Base-by-base conservation (phyloP, 2,113 vertebrate genomes). In the Calyptommatus sinebrachiatus region DNA sequence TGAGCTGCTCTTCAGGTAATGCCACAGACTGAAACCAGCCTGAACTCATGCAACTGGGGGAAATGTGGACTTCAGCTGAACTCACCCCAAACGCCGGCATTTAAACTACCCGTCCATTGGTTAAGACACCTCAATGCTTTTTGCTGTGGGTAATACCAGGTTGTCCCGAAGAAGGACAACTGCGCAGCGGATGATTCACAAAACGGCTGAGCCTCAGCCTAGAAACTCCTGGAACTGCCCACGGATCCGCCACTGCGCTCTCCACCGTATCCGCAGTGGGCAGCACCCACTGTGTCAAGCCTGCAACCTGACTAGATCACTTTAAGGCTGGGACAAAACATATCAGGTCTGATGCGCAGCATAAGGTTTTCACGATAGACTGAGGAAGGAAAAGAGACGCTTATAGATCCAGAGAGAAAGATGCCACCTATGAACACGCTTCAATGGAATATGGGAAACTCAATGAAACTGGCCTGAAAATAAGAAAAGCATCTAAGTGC, bases 401-500 rank as follows among this genome's bases (percentile, higher is more conserved):
- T 81, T 83, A 41, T 2, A 45, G 77, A 68, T 12, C 31, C 41
- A 78, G 84, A 31, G 24, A 81, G 81, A 84, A 68, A 45, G 21
- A 62, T 46, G 31, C 41, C 35, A 69, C 80, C 53, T 6, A 78
- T n/a, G 24, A 22, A 24, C 1, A 61, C 48, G 29, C 8, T 16
- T 50, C 24, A 41, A 14, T 41, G 57, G 41, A 8, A 10, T 65
- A 21, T 9, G 7, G 22, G 1, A 14, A 10, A 14, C 48, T 50
- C 9, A 50, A 50, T 50, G 48, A 3, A 11, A 50, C 48, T 70
- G 1, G 12, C 2, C 10, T 26, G 12, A 29, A 0, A 18, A 16
- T 22, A 84, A 29, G 53, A 81, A 69, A 81, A 85, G 77, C 10
- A 79, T 85, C 84, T 73, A 5, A 22, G 28, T 24, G 70, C 35